Conservation (phyloP, 2,113 vertebrate genomes). For the Periophthalmodon schlosseri region DNA sequence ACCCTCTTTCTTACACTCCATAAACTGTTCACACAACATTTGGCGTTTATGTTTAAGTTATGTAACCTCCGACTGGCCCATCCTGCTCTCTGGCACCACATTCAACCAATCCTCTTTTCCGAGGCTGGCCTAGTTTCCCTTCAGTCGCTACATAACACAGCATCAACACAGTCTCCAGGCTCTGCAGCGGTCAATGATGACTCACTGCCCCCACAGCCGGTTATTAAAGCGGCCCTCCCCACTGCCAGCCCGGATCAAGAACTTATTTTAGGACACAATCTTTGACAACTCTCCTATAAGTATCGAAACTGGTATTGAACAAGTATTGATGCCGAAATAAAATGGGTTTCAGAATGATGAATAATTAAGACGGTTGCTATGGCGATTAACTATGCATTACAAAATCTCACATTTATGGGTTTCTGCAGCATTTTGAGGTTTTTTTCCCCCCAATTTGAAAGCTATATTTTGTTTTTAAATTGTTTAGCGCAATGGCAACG, state of each 20-base stretch:
- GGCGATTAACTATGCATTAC: too few relatives aligned
- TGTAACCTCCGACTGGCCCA: conserved; percentile 36
- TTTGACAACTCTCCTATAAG: too few relatives aligned
- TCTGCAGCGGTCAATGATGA: conserved; percentile 43
- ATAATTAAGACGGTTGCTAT: too few relatives aligned
- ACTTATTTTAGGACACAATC: conserved; percentile 2
- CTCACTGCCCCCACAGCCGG: conserved; percentile 30
- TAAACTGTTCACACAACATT: conserved; percentile 29
- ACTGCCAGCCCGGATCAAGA: background rate
- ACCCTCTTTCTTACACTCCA: conserved; percentile 22
- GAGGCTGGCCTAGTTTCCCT: conserved; percentile 67
- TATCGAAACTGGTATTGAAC: too few relatives aligned
- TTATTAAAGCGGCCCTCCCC: conserved; percentile 20
- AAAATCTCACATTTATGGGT: too few relatives aligned
- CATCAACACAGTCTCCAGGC: conserved; percentile 12
- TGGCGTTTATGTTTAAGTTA: conserved; percentile 50
- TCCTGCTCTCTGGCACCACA: conserved; percentile 33
- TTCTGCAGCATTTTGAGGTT: too few relatives aligned
- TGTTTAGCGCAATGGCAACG: too few relatives aligned
- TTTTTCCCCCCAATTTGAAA: too few relatives aligned
- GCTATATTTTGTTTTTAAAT: too few relatives aligned
- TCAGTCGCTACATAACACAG: conserved; percentile 50
- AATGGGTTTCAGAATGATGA: too few relatives aligned
- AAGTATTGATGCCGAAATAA: too few relatives aligned
- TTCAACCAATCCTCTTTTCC: conserved; percentile 65